Percentiles rank a stretch among this genome's conserved stretches.
These are phyloP conservation scores for Tethea ocularis DNA, from an alignment of 2,888 invertebrate genomes.

Conservation along the genomic window DNA sequence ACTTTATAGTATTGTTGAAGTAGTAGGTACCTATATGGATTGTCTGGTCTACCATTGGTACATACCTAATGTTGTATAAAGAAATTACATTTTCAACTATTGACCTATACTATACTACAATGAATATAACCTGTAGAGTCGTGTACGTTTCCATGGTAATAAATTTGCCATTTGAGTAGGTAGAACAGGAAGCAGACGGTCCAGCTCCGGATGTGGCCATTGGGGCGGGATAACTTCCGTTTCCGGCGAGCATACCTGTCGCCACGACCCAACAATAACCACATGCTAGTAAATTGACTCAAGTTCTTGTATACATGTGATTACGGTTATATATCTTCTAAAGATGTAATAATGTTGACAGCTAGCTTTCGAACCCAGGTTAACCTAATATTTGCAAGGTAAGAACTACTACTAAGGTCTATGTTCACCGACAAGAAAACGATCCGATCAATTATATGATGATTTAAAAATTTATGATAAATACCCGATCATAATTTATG, in stretches of 20 bases:
- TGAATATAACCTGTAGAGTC: neutral
- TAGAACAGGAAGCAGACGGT: slow-evolving; percentile 48
- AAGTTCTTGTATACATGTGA: neutral
- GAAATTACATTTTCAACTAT: neutral
- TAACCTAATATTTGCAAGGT: no score
- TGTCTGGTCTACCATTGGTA: no score
- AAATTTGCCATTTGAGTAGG: slow-evolving; percentile 27
- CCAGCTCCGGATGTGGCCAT: slow-evolving; percentile 42
- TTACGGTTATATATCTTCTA: no score
- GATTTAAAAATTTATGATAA: no score
- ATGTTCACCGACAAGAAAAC: no score
- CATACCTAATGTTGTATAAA: no score
- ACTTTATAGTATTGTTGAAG: no score
- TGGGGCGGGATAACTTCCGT: slow-evolving; percentile 50
- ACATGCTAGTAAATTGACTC: slow-evolving; percentile 17
- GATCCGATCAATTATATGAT: no score
- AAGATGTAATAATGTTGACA: neutral
- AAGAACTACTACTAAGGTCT: no score
- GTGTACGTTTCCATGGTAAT: slow-evolving; percentile 10
- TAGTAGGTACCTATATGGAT: no score
- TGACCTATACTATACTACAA: neutral
- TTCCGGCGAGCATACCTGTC: slow-evolving; percentile 43
- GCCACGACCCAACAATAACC: slow-evolving; percentile 21
- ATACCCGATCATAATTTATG: no score
- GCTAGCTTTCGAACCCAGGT: slow-evolving; percentile 20